Percentiles rank a stretch among this genome's conserved stretches.
Evolutionary conservation across 2,888 invertebrate species (phyloP).

Genomic region (Coecobrya sp.): DNA sequence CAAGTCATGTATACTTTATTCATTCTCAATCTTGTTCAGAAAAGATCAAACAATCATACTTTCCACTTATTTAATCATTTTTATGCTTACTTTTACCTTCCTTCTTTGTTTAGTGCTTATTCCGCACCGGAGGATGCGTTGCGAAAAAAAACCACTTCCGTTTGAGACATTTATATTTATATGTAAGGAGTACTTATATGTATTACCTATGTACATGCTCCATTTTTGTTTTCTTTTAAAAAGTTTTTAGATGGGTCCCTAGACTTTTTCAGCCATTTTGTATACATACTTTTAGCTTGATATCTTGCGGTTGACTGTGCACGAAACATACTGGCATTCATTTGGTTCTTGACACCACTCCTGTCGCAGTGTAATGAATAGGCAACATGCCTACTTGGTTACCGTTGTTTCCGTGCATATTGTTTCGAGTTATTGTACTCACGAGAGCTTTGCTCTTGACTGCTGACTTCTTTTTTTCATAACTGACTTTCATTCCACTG

Average conservation of each 20-base stretch:
- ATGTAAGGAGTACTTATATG: background rate
- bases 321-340: background rate
- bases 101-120: background rate
- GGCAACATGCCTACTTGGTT: background rate
- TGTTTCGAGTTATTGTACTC: slow-evolving; percentile 37
- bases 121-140: background rate
- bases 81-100: background rate
- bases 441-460: slow-evolving; percentile 25
- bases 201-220: background rate
- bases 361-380: background rate
- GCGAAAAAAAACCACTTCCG: background rate
- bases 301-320: background rate
- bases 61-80: background rate
- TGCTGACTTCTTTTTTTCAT: background rate
- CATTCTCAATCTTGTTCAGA: background rate
- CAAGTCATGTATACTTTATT: too few species aligned
- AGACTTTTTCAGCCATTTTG: background rate
- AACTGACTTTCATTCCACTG: background rate
- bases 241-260: background rate
- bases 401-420: background rate
- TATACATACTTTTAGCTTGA: background rate
- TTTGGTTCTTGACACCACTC: too few species aligned
- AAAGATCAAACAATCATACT: background rate
- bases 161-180: background rate
- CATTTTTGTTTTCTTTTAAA: background rate